Conservation (phyloP, 2,797 vertebrate species). For the Xyrichtys novacula region DNA sequence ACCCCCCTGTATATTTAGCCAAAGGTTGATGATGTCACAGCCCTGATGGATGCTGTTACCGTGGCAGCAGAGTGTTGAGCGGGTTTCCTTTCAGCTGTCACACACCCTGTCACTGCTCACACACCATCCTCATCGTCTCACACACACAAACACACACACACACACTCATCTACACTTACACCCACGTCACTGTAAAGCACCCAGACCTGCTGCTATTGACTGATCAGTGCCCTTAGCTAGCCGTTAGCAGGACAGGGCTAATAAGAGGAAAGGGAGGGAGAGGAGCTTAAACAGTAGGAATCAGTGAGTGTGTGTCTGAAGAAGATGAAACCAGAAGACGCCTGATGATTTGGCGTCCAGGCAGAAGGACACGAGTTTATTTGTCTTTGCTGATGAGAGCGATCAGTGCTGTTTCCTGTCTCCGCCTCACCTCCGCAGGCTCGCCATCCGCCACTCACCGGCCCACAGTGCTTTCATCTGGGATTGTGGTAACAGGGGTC, state of each 20-base stretch:
- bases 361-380: slow-evolving; percentile 75
- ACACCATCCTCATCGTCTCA: slow-evolving; percentile 57
- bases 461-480: slow-evolving; percentile 71
- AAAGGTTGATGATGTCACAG: slow-evolving; percentile 76
- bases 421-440: slow-evolving; percentile 72
- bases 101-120: slow-evolving; percentile 60
- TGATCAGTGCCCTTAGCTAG: slow-evolving; percentile 76
- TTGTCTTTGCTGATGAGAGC: slow-evolving; percentile 73
- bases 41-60: slow-evolving; percentile 60
- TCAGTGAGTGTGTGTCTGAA: slow-evolving; percentile 32
- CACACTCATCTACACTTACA: slow-evolving; percentile 56
- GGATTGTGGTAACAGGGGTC: slow-evolving; percentile 64
- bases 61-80: slow-evolving; percentile 57
- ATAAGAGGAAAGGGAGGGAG: slow-evolving; percentile 54
- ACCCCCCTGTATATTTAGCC: slow-evolving; percentile 77
- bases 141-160: slow-evolving; percentile 56
- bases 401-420: slow-evolving; percentile 73
- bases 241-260: slow-evolving; percentile 66
- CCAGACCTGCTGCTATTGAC: slow-evolving; percentile 78
- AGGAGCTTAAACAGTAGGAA: slow-evolving; percentile 66
- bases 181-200: slow-evolving; percentile 75
- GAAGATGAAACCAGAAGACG: slow-evolving; percentile 35
- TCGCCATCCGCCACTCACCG: slow-evolving; percentile 53
- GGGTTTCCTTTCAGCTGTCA: slow-evolving; percentile 48
- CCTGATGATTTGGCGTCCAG: slow-evolving; percentile 67